A percentile compares a stretch with the other conserved stretches of the same genome.
Evolutionary conservation across 2,888 invertebrate species (phyloP).

Genomic region (Xestoiulus laeticollis): DNA sequence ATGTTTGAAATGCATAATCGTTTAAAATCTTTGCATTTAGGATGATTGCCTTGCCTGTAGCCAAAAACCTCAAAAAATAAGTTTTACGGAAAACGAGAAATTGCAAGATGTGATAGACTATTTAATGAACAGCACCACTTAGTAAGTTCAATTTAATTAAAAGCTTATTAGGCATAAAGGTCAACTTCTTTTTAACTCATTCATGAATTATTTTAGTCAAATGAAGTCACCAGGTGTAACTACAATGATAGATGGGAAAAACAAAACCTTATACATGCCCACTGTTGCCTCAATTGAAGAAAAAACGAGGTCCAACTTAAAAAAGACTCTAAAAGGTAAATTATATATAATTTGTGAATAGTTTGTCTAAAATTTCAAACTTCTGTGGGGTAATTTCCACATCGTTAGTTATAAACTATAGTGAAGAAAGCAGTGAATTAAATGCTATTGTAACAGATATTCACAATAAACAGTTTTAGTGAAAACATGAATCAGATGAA

Average conservation of each 20-base stretch:
- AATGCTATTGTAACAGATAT: too few relatives aligned
- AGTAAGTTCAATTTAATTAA: conserved; percentile 63
- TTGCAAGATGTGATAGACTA: conserved; percentile 83
- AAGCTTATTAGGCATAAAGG: not conserved
- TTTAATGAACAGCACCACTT: conserved; percentile 78
- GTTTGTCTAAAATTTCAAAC: too few relatives aligned
- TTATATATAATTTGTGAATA: not conserved
- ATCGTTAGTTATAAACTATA: too few relatives aligned
- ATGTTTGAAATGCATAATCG: not conserved
- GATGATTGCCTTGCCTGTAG: conserved; percentile 89
- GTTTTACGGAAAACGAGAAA: conserved; percentile 67
- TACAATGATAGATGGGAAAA: conserved; percentile 80
- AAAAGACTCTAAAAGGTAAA: conserved; percentile 76
- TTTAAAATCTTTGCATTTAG: conserved; percentile 55
- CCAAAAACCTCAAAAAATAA: conserved; percentile 65
- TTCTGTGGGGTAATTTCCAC: too few relatives aligned
- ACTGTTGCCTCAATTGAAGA: conserved; percentile 91
- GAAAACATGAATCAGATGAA: too few relatives aligned
- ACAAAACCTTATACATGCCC: conserved; percentile 92
- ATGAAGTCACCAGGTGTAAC: conserved; percentile 91
- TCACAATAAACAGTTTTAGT: too few relatives aligned
- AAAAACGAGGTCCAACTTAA: conserved; percentile 85
- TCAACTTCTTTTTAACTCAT: not conserved
- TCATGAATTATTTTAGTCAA: conserved; percentile 67
- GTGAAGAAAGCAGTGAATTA: too few relatives aligned